Evolutionary conservation across 2,113 vertebrate species (phyloP), one percentile per base, ranked within the genome.

Genomic region (Stigmatopora argus): DNA sequence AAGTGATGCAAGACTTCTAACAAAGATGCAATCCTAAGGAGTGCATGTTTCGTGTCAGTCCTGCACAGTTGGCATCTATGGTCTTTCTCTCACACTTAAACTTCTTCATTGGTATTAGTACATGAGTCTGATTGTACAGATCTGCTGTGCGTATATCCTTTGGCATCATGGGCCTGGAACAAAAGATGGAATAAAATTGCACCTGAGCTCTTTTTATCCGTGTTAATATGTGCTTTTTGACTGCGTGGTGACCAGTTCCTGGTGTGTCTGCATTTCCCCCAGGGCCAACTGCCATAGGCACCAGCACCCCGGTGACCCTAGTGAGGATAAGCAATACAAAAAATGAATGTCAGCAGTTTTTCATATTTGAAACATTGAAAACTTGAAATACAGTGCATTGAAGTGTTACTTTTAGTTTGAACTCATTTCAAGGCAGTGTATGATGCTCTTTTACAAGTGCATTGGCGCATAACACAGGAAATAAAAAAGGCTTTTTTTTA

Each of bases 1-100:
- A 77, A 70, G 86, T 92, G 91, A 91, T 90, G 90, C 88, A 92
- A 92, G 84, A 73, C 81, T 80, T 87, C 85, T 71, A 78, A 77
- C 68, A 68, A 73, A 86, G 82, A 83, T 87, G 90, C 89, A 92
- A 92, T 85, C 83, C 56, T 58, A 66, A 74, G 70, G 71, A 87
- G 83, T 57, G 65, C 48, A 71, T 79, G 72, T 85, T 80, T 82
- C 73, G 78, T 76, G 75, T 77, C 85, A 73, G 75, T 80, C 79
- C 79, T 8, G 75, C 78, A 51, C 78, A 77, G 82, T 78, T 84
- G 80, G 83, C 84, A 71, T 75, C 78, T 78, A 79, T 82, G 64
- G 56, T 56, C 78, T 65, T 74, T 77, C 77, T 78, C 77, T 69
- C 79, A 63, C 77, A 78, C 83, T 88, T 87, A 78, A 89, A 85